Percentiles rank a stretch among this genome's conserved stretches.
phyloP scores from a whole-genome alignment of 2,113 vertebrate species.

The Aramus guarauna region DNA sequence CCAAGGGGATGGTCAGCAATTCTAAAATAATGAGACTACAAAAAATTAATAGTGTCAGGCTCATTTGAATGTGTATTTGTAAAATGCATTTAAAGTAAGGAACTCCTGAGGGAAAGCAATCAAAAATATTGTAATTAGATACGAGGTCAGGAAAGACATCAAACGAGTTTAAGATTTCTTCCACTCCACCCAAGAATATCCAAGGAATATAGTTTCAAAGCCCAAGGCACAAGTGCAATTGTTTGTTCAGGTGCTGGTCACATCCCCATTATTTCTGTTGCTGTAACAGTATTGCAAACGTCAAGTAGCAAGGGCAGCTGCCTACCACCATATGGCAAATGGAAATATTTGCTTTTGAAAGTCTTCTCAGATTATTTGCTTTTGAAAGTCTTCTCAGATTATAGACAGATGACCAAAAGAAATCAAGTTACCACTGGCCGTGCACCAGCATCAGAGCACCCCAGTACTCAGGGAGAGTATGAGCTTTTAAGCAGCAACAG shows the following conservation, averaged over 20 bases:
- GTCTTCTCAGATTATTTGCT: background rate
- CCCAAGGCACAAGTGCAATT: background rate
- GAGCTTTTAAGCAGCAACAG: background rate
- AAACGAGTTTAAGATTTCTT: slow-evolving; percentile 11
- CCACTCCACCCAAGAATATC: background rate
- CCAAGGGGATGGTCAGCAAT: background rate
- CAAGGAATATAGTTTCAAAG: background rate
- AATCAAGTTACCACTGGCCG: background rate
- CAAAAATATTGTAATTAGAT: background rate
- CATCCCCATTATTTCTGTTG: background rate
- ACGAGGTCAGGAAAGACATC: background rate
- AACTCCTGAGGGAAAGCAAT: background rate
- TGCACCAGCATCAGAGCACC: background rate
- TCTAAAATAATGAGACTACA: background rate
- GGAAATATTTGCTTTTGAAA: background rate
- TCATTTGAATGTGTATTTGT: background rate
- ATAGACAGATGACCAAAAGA: background rate
- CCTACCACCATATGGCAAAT: background rate
- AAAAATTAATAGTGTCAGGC: background rate
- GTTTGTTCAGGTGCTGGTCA: slow-evolving; percentile 21
- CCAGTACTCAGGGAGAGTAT: background rate
- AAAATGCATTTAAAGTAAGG: background rate
- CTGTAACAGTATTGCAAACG: background rate
- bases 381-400: background rate
- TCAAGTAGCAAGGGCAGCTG: background rate